Base-by-base conservation (phyloP, 2,797 vertebrate genomes). In the Parauchenoglanis ngamensis region DNA sequence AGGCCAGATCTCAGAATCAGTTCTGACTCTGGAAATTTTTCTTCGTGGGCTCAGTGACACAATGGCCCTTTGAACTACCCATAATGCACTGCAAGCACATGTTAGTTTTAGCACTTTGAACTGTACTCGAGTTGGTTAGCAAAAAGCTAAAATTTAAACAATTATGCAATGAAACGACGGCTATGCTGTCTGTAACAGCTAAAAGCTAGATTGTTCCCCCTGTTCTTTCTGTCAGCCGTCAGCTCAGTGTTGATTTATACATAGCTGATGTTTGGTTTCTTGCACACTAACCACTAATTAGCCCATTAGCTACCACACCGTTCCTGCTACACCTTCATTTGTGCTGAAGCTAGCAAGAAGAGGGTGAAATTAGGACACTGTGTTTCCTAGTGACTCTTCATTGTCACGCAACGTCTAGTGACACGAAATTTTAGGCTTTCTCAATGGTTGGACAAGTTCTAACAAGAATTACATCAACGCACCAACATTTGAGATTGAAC, bases 261-360 rank as follows among this genome's bases (percentile, higher is more conserved):
- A 44, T 8, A 25, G 12, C 10, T 56, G 8, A 44, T 63, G 35
- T 63, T 63, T 63, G 57, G 5, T 44, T 23, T 78, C 52, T 57
- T 57, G 52, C 54, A 78, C 57, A 63, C 57, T 81, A 81, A 81
- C 78, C 57, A n/a, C 23, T 63, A 81, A 81, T 81, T 81, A 81
- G 17, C 23, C 57, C 57, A 63, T 81, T 63, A 63, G 63, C 35
- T 81, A 40, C 56, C 57, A 63, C 35, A 17, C 35, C 7, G 12
- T 63, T 46, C 12, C 23, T n/a, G n/a, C 57, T n/a, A 46, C 3
- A 44, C 57, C 78, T 81, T 63, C 1, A n/a, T 63, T 63, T 81
- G 35, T 63, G 57, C 78, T 81, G 78, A 81, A 8, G 57, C 59
- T 5, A 28, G 57, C 57, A 81, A 44, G 3, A 46, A 19, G 1